Evolutionary conservation across 2,113 vertebrate species (phyloP).

Genomic region (Chaetodon trifascialis): DNA sequence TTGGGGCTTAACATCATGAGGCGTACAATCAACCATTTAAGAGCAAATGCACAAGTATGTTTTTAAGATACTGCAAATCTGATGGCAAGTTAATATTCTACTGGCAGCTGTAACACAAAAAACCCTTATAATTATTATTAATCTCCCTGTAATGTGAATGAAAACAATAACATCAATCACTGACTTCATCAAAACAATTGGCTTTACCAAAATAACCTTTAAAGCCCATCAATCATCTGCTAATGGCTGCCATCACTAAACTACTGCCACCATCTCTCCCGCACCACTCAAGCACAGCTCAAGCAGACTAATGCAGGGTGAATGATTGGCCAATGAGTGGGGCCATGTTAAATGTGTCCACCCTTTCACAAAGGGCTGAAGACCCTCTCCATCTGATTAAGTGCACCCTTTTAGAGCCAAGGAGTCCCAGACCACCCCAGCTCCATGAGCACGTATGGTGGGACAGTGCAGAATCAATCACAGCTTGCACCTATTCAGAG

Average conservation of each 20-base stretch:
- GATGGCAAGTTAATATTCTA: constrained; percentile 51
- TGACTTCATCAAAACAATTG: constrained; percentile 65
- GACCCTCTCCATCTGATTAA: constrained; percentile 74
- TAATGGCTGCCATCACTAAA: constrained; percentile 66
- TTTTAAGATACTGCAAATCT: constrained; percentile 26
- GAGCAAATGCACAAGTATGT: constrained; percentile 21
- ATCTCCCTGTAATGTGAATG: constrained; percentile 39
- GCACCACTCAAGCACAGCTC: constrained; percentile 52
- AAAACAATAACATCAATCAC: constrained; percentile 71
- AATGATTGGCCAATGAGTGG: constrained; percentile 56
- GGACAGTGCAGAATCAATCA: constrained; percentile 65
- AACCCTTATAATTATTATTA: constrained; percentile 52
- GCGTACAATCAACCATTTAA: constrained; percentile 32
- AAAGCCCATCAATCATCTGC: constrained; percentile 65
- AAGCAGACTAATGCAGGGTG: constrained; percentile 46
- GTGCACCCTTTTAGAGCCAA: constrained; percentile 57
- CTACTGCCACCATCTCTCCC: constrained; percentile 46
- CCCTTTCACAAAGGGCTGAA: constrained; percentile 57
- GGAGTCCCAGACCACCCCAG: constrained; percentile 29
- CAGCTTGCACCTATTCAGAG: constrained; percentile 37
- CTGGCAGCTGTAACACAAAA: constrained; percentile 43
- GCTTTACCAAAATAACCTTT: constrained; percentile 71
- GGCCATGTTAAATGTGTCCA: constrained; percentile 64
- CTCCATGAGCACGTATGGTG: constrained; percentile 29
- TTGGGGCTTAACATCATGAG: constrained; percentile 46